Conservation (phyloP, 2,113 vertebrate genomes). For the Esox niger region DNA sequence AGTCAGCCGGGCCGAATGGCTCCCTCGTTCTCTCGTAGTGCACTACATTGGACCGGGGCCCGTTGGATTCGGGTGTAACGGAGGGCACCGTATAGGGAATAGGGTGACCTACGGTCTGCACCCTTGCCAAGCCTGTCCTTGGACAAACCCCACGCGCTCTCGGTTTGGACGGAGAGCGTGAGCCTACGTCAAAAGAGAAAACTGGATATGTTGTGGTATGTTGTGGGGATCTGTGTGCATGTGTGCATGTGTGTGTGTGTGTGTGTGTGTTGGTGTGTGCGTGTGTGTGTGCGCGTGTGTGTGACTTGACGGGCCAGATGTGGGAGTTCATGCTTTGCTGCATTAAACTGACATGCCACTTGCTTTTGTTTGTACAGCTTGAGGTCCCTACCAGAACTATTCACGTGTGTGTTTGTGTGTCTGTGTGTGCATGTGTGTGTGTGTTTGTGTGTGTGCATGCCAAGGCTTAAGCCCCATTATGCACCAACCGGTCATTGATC, state of each 20-base stretch:
- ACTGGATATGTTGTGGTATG: no score
- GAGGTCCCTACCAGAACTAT: conserved; percentile 2
- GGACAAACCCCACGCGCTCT: not conserved
- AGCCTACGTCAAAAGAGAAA: no score
- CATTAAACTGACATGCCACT: conserved; percentile 38
- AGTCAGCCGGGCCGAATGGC: conserved; percentile 2
- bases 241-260: conserved; percentile 3
- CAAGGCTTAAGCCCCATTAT: not conserved
- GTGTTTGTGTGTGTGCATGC: not conserved
- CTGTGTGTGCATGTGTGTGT: no score
- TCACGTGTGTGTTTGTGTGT: not conserved
- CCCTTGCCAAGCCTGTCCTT: not conserved
- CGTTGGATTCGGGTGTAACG: no score
- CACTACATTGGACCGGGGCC: no score
- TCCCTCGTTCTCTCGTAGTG: no score
- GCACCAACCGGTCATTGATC: not conserved
- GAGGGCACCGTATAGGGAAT: no score
- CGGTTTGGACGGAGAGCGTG: no score
- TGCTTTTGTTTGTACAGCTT: conserved; percentile 51
- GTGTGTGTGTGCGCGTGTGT: conserved; percentile 1
- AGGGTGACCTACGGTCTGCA: no score
- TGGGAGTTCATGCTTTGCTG: conserved; percentile 35
- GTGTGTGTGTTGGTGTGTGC: not conserved
- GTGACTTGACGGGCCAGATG: conserved; percentile 29
- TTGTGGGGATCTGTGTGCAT: not conserved